A percentile compares a stretch with the other conserved stretches of the same genome.
Conservation (phyloP, 2,797 vertebrate genomes). For the Rhynchonycteris naso region DNA sequence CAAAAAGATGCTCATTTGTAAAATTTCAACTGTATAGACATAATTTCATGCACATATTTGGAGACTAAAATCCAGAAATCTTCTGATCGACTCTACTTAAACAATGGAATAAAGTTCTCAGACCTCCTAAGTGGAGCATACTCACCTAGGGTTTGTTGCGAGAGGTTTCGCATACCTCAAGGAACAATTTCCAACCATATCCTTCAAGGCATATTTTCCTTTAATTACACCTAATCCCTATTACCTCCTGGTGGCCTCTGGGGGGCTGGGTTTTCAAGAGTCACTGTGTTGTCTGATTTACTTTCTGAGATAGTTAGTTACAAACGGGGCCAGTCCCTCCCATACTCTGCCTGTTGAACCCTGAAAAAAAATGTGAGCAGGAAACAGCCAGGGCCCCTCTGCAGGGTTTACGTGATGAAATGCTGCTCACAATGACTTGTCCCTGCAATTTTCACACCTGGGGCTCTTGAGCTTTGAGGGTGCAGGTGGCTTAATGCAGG, state of each 20-base stretch:
- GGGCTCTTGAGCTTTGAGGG: slow-evolving; percentile 77
- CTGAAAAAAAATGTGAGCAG: slow-evolving; percentile 48
- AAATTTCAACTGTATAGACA: neutral
- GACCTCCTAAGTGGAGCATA: neutral
- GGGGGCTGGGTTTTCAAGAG: slow-evolving; percentile 42
- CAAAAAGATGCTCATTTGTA: neutral
- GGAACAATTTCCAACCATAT: slow-evolving; percentile 61
- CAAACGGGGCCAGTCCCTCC: slow-evolving; percentile 42
- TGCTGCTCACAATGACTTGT: slow-evolving; percentile 73
- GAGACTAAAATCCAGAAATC: neutral
- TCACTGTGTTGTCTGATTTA: slow-evolving; percentile 25
- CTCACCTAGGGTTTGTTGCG: neutral
- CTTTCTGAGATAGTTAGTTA: slow-evolving; percentile 62
- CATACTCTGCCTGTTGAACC: slow-evolving; percentile 54
- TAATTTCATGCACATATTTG: neutral
- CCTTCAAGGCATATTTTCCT: slow-evolving; percentile 66
- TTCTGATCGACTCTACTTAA: neutral
- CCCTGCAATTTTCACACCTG: slow-evolving; percentile 83
- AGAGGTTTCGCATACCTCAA: slow-evolving; percentile 37
- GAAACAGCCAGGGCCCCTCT: slow-evolving; percentile 59
- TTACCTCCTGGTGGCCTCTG: slow-evolving; percentile 67
- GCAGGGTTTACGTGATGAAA: slow-evolving; percentile 70
- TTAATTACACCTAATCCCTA: slow-evolving; percentile 73
- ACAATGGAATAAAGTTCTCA: neutral
- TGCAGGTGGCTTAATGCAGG: slow-evolving; percentile 81